Evolutionary conservation across 2,888 invertebrate species (phyloP), one percentile per base, ranked within the genome.

Genomic region (Lucinisca nassula): DNA sequence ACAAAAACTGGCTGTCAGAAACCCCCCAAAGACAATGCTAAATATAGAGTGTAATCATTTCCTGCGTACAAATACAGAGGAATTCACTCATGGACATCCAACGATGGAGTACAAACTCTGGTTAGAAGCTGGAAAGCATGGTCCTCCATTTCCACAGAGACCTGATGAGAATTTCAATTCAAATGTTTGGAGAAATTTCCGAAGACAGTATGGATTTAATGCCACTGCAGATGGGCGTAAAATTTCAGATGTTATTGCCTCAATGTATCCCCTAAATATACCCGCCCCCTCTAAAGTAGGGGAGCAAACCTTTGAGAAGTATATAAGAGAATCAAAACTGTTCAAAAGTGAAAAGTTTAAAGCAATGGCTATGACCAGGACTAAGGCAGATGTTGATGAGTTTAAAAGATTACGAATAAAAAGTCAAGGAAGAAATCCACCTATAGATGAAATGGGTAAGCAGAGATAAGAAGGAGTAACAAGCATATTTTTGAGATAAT

Each of bases 131-230:
- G 96, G 96, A 0, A 96, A 96, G 91, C 93, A 95, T 86, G 87
- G 90, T 1, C 91, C 95, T 0, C 95, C 95, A 3, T 92, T 91
- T 78, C 95, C 95, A 1, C 91, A 93, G 35, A 81, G 92, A 32
- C 93, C 94, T 17, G 95, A 96, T 86, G 90, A 92, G 17, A 94
- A 92, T 79, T 96, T 95, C 85, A 95, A 96, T 93, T 94, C 95
- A 78, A 96, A 96, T 90, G 93, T 96, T 4, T 96, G 96, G 96
- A 89, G 96, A 70, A 96, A 96, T 87, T 96, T 96, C 84, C 87
- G 95, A 51, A 92, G 93, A 70, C 91, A 94, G 30, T 95, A 93
- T 90, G 95, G 95, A 27, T 93, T 96, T 82, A 85, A 92, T 74
- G 90, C 92, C 4, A 92, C 90, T 49, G 92, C 94, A 14, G 94